Percentiles rank a stretch among this genome's conserved stretches.
Conservation (phyloP, 2,113 vertebrate genomes). For the Petrocephalus zakoni region DNA sequence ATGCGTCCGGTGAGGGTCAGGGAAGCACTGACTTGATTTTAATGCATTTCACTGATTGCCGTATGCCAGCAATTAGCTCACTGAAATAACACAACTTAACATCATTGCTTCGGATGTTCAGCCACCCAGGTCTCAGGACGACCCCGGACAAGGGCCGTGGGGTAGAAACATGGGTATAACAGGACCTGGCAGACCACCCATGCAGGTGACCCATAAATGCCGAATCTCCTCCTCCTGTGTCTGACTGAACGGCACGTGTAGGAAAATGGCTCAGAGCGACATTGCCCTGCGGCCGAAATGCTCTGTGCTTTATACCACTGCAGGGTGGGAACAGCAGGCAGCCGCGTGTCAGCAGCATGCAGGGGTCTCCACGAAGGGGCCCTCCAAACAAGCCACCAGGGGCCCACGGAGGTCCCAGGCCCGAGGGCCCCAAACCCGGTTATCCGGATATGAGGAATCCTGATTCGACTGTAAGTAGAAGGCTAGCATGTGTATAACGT, state of each 20-base stretch:
- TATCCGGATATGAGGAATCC: slow-evolving; percentile 4
- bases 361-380: not conserved
- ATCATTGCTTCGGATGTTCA: not conserved
- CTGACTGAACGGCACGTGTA: not conserved
- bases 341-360: not conserved
- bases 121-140: not conserved
- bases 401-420: not conserved
- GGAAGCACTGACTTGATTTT: not conserved
- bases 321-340: not conserved
- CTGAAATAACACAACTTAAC: not conserved
- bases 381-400: not conserved
- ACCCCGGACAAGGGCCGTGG: not conserved
- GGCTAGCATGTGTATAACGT: not conserved
- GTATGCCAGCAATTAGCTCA: not conserved
- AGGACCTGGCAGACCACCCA: not conserved
- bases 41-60: not conserved
- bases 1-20: not conserved
- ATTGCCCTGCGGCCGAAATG: not conserved
- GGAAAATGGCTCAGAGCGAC: not conserved
- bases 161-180: not conserved
- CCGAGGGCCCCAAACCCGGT: not conserved
- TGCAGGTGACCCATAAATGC: not conserved
- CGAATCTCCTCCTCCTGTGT: not conserved
- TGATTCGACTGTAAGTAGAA: not conserved
- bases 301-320: not conserved